Base-by-base conservation (phyloP, 1,140 invertebrate genomes). In the Chymomyza costata region DNA sequence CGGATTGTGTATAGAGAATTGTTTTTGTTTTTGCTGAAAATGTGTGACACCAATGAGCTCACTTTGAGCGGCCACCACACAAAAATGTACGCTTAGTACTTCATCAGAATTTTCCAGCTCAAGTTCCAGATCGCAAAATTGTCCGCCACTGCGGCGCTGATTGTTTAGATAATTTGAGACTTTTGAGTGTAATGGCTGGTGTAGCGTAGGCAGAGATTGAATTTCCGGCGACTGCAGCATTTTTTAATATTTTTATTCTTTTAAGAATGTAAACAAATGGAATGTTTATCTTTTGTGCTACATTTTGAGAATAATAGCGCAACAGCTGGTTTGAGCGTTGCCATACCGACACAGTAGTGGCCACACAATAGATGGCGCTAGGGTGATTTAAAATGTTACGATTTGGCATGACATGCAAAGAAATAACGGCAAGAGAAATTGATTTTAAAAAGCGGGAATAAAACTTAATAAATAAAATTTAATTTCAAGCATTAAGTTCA, bases 1-100 rank as follows among this genome's bases (percentile, higher is more conserved):
- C 0, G 82, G 82, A 64, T 84, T 84, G 18, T 84, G 73, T 37
- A 84, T 84, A 6, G 82, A 84, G 43, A 84, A 84, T 37, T 82
- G 78, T 34, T 84, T 80, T 19, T 84, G 78, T 34, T 84, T 84
- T 14, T 82, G 70, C 28, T 65, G 62, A 15, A 56, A 62, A 35
- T 62, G 47, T 35, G 66, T 67, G 16, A 62, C 54, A 10, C 61
- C 68, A 45, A 84, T 81, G 6, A 82, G 49, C 17, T 74, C 55
- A 37, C 82, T 84, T 40, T 84, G 82, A 3, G 82, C 78, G 5
- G 71, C 82, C 30, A 84, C 54, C 11, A 84, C 82, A 56, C 82
- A 84, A 6, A 81, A 84, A 28, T 84, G 82, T 0, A 65, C 78
- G n/a, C 50, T 70, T 16, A 65, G 46, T 16, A 13, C 30, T 18